Conservation (phyloP, 2,113 vertebrate species). For the Dryoscopus gambensis region DNA sequence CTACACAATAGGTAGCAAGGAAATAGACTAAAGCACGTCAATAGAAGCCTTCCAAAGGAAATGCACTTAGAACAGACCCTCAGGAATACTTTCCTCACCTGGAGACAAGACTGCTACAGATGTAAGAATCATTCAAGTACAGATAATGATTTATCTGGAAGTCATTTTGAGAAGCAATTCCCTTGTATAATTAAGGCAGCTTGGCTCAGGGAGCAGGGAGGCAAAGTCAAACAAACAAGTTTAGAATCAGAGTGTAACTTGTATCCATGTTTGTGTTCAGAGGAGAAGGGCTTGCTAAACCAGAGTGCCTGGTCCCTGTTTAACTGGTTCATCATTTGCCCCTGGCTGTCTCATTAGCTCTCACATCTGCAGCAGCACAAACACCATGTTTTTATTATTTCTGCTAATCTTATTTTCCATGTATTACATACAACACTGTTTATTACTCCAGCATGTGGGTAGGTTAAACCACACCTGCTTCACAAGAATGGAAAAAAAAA, state of each 20-base stretch:
- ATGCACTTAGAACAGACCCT: background rate
- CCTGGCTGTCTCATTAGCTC: background rate
- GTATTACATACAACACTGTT: background rate
- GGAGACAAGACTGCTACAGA: background rate
- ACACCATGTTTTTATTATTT: background rate
- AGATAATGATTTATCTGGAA: background rate
- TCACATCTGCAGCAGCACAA: background rate
- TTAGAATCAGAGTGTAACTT: background rate
- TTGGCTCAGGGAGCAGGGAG: background rate
- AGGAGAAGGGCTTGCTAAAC: conserved; percentile 26
- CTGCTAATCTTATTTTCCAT: background rate
- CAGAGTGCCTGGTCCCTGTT: conserved; percentile 2
- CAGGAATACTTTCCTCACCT: background rate
- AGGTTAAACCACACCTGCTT: background rate
- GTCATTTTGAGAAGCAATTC: background rate
- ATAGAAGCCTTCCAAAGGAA: background rate
- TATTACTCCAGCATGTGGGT: background rate
- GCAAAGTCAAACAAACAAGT: conserved; percentile 5
- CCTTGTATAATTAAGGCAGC: background rate
- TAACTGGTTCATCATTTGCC: conserved; percentile 33
- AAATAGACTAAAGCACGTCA: background rate
- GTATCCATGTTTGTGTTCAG: background rate
- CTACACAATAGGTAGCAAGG: background rate
- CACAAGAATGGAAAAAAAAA: background rate
- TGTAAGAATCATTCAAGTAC: background rate